A percentile compares a stretch with the other conserved stretches of the same genome.
phyloP scores from a whole-genome alignment of 1,140 invertebrate genomes.

The Drosophila subobscura region DNA sequence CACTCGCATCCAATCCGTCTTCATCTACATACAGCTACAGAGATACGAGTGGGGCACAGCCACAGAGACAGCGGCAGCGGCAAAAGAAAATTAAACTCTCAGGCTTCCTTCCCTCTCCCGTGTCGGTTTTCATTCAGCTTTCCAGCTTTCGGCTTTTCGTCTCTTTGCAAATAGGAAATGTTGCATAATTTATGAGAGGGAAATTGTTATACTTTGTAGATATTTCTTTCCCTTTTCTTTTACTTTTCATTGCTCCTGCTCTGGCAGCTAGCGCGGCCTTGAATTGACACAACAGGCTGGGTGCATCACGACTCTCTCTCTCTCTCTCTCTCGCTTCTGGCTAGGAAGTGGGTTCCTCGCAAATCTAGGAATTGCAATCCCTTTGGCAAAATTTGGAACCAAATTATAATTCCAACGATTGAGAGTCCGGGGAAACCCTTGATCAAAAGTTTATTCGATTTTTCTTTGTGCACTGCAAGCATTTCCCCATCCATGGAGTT shows the following conservation, averaged over 20 bases:
- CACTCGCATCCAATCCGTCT: constrained; percentile 9
- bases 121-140: constrained; percentile 9
- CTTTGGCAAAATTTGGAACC: too few relatives aligned
- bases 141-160: neutral
- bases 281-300: constrained; percentile 6
- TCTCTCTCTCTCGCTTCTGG: too few relatives aligned
- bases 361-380: too few relatives aligned
- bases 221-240: constrained; percentile 1
- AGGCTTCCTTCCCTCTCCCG: constrained; percentile 21
- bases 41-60: constrained; percentile 49
- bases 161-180: constrained; percentile 67
- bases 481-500: constrained; percentile 1
- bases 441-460: constrained; percentile 7
- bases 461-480: too few relatives aligned
- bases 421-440: neutral
- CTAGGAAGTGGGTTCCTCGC: too few relatives aligned
- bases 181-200: constrained; percentile 78
- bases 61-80: constrained; percentile 18
- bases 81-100: constrained; percentile 28
- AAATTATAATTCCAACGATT: too few relatives aligned
- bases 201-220: constrained; percentile 66
- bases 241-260: constrained; percentile 10
- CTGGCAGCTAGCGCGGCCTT: constrained; percentile 14
- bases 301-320: too few relatives aligned
- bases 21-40: constrained; percentile 18